Evolutionary conservation across 64 coral and sea anemone species (phyloP).

Genomic region (Catalaphyllia jardinei): DNA sequence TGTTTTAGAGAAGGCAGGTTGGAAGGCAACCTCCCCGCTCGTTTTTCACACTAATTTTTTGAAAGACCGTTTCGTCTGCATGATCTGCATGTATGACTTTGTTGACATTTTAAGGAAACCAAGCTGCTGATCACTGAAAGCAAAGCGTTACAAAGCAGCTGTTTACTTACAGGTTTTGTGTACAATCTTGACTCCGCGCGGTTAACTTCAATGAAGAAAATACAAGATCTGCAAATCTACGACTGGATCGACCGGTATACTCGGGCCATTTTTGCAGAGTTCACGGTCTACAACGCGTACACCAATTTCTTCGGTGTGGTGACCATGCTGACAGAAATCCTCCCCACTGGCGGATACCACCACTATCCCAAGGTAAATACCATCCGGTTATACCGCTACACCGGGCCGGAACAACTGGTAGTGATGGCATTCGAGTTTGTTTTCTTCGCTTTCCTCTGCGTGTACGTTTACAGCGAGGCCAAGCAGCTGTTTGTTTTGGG

Average conservation of each 20-base stretch:
- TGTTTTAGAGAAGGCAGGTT: too few species aligned
- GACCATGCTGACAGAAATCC: constrained; percentile 62
- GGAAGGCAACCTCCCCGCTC: too few species aligned
- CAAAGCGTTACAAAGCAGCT: too few species aligned
- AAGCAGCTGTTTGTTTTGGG: constrained; percentile 57
- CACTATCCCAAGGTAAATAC: constrained; percentile 59
- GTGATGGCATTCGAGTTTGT: constrained; percentile 83
- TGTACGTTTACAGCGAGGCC: constrained; percentile 51
- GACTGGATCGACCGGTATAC: constrained; percentile 76
- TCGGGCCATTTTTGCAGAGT: constrained; percentile 72
- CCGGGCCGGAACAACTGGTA: constrained; percentile 35
- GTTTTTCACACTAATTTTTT: too few species aligned
- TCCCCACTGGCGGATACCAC: constrained; percentile 72
- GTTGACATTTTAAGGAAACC: too few species aligned
- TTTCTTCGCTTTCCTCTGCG: constrained; percentile 50
- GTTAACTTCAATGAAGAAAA: constrained; percentile 20
- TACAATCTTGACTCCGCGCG: constrained; percentile 47
- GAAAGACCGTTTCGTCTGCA: too few species aligned
- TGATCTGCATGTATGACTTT: too few species aligned
- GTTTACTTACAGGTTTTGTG: constrained; percentile 57
- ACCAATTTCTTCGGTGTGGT: constrained; percentile 83
- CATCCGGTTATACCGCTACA: constrained; percentile 75
- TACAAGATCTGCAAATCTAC: constrained; percentile 46
- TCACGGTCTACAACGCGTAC: constrained; percentile 84
- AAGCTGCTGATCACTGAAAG: too few species aligned